phyloP scores from a whole-genome alignment of 2,113 vertebrate genomes.

The Chaetodon auriga region DNA sequence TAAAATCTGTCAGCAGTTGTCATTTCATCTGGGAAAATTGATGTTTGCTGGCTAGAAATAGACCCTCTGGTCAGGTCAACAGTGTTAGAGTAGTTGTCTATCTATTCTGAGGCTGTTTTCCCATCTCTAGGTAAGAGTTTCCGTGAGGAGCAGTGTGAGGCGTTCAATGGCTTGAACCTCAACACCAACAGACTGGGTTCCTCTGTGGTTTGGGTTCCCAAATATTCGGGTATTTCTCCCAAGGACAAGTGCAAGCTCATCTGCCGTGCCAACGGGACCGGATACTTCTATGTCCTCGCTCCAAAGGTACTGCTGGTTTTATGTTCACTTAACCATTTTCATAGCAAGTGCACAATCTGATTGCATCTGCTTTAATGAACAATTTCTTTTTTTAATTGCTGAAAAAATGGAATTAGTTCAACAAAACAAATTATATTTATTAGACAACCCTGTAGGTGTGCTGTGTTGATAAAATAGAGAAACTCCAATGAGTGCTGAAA shows the following conservation, averaged over 20 bases:
- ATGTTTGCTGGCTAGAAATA: too few relatives aligned
- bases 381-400: neutral
- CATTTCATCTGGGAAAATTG: too few relatives aligned
- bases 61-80: neutral
- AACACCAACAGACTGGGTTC: conserved; percentile 93
- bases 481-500: conserved; percentile 18
- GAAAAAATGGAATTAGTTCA: neutral
- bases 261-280: conserved; percentile 94
- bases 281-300: conserved; percentile 95
- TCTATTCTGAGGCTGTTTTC: neutral
- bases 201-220: conserved; percentile 93
- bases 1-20: neutral
- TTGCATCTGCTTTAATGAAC: neutral
- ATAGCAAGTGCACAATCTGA: neutral
- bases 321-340: neutral
- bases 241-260: conserved; percentile 97
- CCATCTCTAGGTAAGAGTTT: conserved; percentile 89
- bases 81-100: neutral
- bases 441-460: neutral
- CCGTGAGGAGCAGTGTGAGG: conserved; percentile 95
- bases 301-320: conserved; percentile 88
- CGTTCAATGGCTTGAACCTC: conserved; percentile 93
- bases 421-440: neutral
- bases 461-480: conserved; percentile 1
- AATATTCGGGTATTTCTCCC: conserved; percentile 92